Evolutionary conservation across 2,888 invertebrate species (phyloP), one percentile per base, ranked within the genome.

Genomic region (Pristionchus maxplancki): DNA sequence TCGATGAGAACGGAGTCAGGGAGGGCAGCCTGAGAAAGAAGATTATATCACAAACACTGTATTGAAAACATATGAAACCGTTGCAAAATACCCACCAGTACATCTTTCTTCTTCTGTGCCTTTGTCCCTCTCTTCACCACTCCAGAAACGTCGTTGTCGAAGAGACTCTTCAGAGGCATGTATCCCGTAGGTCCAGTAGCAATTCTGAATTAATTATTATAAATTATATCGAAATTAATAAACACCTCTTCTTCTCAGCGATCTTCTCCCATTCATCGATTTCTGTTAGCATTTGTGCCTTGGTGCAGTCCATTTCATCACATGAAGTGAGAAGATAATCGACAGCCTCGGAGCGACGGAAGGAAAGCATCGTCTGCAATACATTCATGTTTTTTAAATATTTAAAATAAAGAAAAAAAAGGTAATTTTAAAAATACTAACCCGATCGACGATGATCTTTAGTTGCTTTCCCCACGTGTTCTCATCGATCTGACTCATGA

Each of bases 1-100:
- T 88, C 88, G n/a, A 88, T 40, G 34, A 88, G 11, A 11, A 88
- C 67, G 5, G 37, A 24, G 31, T 88, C 88, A 8, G 88, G 67
- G 24, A 81, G 40, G 17, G 53, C 13, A 4, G 31, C 37, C 88
- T 88, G 88, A 9, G 71, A 74, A 11, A 74, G 40, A 34, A 3
- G 1, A 40, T 40, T 24, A 31, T 74, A 28, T 71, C 6, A 62
- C 17, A 24, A 28, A 31, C 67, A 31, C 13, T 67, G 31, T 17
- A 4, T 1, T 67, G 31, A 31, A 1, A 31, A 13, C 13, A 28
- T 31, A 28, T 67, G 31, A 11, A 17, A 34, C 34, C 34, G 3
- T 6, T 3, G 3, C 37, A n/a, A 48, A 78, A 28, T 44, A 9
- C 50, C 8, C 1, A 50, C 83, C 83, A 53, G 15, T 0, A 34